Evolutionary conservation across 2,113 vertebrate species (phyloP).

Genomic region (Siniperca chuatsi): DNA sequence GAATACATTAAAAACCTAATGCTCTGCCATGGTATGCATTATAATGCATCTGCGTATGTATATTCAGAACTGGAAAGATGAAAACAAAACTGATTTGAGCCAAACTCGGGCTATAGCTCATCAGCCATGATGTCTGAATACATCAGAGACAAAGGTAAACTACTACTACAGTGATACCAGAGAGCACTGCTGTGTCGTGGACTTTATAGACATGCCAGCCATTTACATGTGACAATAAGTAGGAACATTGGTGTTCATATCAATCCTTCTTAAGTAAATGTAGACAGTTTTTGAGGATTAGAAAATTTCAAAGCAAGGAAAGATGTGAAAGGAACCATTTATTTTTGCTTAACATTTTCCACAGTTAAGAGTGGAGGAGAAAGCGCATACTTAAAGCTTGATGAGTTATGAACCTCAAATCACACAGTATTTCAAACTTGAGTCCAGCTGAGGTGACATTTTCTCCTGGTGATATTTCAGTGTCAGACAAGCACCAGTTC

Average conservation of each 20-base stretch:
- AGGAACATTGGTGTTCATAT: neutral
- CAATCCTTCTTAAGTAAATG: neutral
- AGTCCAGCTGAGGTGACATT: constrained; percentile 10
- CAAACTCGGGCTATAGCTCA: neutral
- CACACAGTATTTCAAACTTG: neutral
- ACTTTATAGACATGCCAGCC: neutral
- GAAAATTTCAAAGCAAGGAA: neutral
- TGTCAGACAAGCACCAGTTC: constrained; percentile 99
- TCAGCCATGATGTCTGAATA: constrained; percentile 24
- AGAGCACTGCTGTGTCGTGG: neutral
- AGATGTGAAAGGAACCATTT: neutral
- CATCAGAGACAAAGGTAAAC: neutral
- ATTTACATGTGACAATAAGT: neutral
- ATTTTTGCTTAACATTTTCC: neutral
- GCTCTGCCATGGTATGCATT: neutral
- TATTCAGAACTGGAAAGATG: neutral
- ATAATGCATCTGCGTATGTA: neutral
- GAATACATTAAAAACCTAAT: neutral
- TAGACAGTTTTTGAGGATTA: neutral
- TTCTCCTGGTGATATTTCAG: constrained; percentile 76
- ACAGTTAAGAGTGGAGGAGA: neutral
- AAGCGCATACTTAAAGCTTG: neutral
- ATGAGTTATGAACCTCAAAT: neutral
- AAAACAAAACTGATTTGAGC: neutral
- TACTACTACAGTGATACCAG: neutral